Percentiles rank a stretch among this genome's conserved stretches.
These are phyloP conservation scores for Spongilla lacustris DNA, from an alignment of 37 sponge, comb jelly and placozoan species.

Conservation along the genomic window DNA sequence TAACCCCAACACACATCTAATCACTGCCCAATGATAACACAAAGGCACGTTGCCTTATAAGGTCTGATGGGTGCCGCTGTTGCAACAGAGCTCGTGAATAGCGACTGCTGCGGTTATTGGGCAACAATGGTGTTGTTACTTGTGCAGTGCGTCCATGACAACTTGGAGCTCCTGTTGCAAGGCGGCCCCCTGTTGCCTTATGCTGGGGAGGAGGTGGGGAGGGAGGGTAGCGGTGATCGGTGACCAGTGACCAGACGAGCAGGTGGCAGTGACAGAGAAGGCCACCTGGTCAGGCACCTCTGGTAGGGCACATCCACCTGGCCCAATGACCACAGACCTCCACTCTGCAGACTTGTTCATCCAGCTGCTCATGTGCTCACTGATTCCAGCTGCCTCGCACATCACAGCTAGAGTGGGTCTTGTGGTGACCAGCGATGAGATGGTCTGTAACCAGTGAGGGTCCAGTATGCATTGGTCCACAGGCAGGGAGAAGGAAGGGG, in stretches of 20 bases:
- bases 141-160: not conserved
- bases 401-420: not conserved
- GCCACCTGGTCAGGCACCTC: conserved; percentile 29
- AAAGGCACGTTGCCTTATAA: too few relatives aligned
- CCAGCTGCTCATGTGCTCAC: not conserved
- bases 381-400: not conserved
- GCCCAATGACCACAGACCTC: conserved; percentile 31
- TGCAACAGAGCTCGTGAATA: too few relatives aligned
- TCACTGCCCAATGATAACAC: too few relatives aligned
- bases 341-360: conserved; percentile 9
- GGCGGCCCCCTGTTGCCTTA: not conserved
- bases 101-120: too few relatives aligned
- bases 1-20: too few relatives aligned
- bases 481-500: conserved; percentile 52
- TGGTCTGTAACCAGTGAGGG: conserved; percentile 41
- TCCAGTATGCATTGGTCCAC: conserved; percentile 58
- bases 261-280: conserved; percentile 26
- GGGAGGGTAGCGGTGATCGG: not conserved
- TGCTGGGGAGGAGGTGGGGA: not conserved
- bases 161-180: not conserved
- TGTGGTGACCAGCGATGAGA: not conserved
- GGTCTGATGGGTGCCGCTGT: too few relatives aligned
- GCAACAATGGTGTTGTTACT: not conserved
- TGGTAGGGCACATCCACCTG: not conserved
- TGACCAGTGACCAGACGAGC: conserved; percentile 27